A percentile compares a stretch with the other conserved stretches of the same genome.
These are phyloP conservation scores for Chaitophorus viminalis DNA, from an alignment of 2,888 invertebrate species.

Conservation along the genomic window DNA sequence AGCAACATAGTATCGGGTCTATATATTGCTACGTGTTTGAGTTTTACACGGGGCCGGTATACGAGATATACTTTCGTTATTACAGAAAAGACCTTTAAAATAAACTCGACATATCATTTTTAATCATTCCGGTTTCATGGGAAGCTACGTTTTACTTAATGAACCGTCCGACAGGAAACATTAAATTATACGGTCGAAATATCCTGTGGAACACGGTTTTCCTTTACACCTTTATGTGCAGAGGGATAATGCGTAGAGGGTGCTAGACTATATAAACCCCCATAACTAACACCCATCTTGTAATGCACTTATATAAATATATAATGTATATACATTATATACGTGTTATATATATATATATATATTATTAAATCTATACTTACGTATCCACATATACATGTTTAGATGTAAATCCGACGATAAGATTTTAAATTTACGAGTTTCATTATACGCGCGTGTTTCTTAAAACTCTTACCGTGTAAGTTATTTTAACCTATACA, in stretches of 20 bases:
- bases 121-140: constrained; percentile 51
- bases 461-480: constrained; percentile 27
- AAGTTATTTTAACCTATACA: not conserved
- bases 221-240: constrained; percentile 33
- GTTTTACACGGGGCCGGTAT: not conserved
- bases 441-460: constrained; percentile 1
- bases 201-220: constrained; percentile 21
- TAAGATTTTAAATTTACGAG: constrained; percentile 36
- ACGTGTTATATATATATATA: too few relatives aligned
- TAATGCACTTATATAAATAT: not conserved
- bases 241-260: not conserved
- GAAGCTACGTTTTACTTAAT: constrained; percentile 37
- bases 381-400: too few relatives aligned
- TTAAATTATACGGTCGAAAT: constrained; percentile 55
- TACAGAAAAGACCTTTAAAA: not conserved
- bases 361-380: too few relatives aligned
- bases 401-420: constrained; percentile 23
- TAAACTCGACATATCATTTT: constrained; percentile 27
- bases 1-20: too few relatives aligned
- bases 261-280: not conserved
- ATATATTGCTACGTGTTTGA: too few relatives aligned
- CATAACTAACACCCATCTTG: constrained; percentile 15
- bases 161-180: constrained; percentile 50
- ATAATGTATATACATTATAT: too few relatives aligned
- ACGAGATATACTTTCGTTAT: too few relatives aligned